Conservation (phyloP, 2,888 invertebrate genomes). For the Morinoia aosen region DNA sequence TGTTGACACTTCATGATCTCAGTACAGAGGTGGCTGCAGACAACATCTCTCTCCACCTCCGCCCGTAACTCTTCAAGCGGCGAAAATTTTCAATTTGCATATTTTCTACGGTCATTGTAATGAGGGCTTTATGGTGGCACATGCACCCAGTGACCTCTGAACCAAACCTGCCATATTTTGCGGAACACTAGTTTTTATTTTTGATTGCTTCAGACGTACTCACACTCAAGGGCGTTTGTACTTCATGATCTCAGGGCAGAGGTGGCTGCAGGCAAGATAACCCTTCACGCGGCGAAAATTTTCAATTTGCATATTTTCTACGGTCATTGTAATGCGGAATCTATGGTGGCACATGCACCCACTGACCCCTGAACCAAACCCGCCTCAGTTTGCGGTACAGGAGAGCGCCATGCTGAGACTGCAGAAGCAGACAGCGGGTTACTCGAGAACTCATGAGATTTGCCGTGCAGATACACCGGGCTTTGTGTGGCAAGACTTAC, state of each 20-base stretch:
- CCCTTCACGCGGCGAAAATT: neutral
- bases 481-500: neutral
- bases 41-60: neutral
- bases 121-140: neutral
- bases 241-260: neutral
- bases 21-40: neutral
- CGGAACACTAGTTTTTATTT: neutral
- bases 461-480: neutral
- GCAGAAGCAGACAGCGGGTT: neutral
- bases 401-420: neutral
- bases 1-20: neutral
- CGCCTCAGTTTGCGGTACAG: neutral
- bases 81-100: neutral
- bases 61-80: neutral
- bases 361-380: neutral
- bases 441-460: neutral
- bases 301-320: neutral
- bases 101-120: neutral
- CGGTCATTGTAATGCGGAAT: neutral
- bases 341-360: neutral
- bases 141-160: neutral
- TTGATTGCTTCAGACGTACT: neutral
- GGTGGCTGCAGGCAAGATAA: neutral
- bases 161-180: neutral
- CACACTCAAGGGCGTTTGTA: neutral